Base-by-base conservation (phyloP, 2,888 invertebrate species). In the Folsomia manolachei region DNA sequence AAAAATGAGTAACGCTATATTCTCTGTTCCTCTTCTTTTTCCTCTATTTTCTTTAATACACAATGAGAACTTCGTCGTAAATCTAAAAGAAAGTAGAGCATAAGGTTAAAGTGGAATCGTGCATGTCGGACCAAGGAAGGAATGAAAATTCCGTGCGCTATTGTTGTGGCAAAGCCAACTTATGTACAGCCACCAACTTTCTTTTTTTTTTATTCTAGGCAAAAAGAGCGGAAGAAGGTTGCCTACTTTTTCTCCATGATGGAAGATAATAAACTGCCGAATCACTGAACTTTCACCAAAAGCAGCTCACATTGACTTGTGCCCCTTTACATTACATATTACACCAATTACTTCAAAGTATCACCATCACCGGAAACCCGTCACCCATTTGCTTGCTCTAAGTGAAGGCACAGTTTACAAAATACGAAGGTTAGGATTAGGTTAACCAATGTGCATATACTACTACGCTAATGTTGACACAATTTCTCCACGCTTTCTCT, bases 51-150 rank as follows among this genome's bases (percentile, higher is more conserved):
- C n/a, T n/a, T n/a, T n/a, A n/a, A 14, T 39, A 39, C 39, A 39
- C 39, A 39, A 56, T 14, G 56, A 51, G 51, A 9, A n/a, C 18
- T 56, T 7, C 4, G 56, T 56, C 56, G 56, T 56, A 56, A 56
- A 56, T 56, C n/a, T 56, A 21, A 21, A 19, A 21, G 56, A 56
- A 56, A 56, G 56, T 56, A 56, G 56, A n/a, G 56, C 56, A 56
- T 56, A 56, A 56, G 56, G 56, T 56, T 56, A 56, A 56, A 14
- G 56, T 39, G 56, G 56, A 56, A 21, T 21, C 56, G 56, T 56
- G 56, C 56, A 56, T 56, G 56, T 56, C 56, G 18, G 18, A 21
- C 18, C 18, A 56, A 56, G 56, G 21, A 56, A 56, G 56, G n/a
- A 56, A n/a, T n/a, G n/a, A n/a, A n/a, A n/a, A n/a, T n/a, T n/a